Evolutionary conservation across 1,140 invertebrate genomes (phyloP).

Genomic region (Brachionus rubens): DNA sequence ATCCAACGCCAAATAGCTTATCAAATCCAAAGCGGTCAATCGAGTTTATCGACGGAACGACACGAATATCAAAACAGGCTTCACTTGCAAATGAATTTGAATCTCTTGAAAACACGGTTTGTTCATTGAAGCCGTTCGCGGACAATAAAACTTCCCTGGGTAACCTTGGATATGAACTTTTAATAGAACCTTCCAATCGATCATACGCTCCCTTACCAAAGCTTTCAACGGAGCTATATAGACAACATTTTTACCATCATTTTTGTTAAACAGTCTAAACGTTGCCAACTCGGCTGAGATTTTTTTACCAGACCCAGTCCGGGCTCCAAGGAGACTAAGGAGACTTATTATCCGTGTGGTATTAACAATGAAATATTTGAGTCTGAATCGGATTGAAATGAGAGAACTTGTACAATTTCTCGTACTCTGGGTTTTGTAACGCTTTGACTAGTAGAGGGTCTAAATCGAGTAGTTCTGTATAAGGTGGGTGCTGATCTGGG

Average conservation of each 20-base stretch:
- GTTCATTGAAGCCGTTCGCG: constrained; percentile 99
- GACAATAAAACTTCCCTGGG: constrained; percentile 95
- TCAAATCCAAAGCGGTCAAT: constrained; percentile 90
- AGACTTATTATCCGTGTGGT: constrained; percentile 92
- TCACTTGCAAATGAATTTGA: constrained; percentile 78
- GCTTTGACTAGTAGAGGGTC: constrained; percentile 81
- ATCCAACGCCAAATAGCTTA: constrained; percentile 84
- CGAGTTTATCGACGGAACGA: constrained; percentile 95
- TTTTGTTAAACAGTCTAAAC: constrained; percentile 71
- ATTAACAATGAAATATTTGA: constrained; percentile 93
- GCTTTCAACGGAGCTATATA: constrained; percentile 99
- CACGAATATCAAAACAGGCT: constrained; percentile 91
- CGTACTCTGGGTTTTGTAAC: constrained; percentile 71
- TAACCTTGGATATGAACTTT: constrained; percentile 91
- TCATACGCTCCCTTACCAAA: constrained; percentile 87
- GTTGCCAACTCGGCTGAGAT: constrained; percentile 96
- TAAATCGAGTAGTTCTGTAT: constrained; percentile 88
- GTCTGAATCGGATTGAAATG: constrained; percentile 99
- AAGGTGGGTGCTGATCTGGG: constrained; percentile 84
- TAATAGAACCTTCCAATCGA: constrained; percentile 86
- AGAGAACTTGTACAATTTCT: constrained; percentile 81
- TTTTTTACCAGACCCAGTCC: constrained; percentile 97
- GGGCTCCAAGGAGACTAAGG: constrained; percentile 88
- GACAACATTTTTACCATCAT: constrained; percentile 68
- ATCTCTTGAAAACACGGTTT: constrained; percentile 93